A percentile compares a stretch with the other conserved stretches of the same genome.
phyloP scores from a whole-genome alignment of 2,888 invertebrate species.

The Xanthorhoe designata region DNA sequence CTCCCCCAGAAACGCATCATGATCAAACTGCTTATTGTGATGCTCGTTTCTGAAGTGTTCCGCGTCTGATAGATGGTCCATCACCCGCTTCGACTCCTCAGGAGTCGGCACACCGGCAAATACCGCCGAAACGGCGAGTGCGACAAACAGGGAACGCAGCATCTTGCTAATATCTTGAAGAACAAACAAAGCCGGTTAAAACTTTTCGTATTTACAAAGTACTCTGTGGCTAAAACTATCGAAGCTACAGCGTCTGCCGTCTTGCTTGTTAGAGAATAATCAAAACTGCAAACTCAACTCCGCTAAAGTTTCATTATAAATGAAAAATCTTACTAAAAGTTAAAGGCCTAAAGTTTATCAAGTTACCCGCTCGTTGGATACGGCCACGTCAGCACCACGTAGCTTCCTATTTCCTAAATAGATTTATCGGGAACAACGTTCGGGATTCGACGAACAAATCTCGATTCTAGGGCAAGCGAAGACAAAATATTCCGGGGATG shows the following conservation, averaged over 20 bases:
- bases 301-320: no score
- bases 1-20: conserved; percentile 98
- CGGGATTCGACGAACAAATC: background rate
- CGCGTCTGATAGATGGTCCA: conserved; percentile 90
- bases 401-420: conserved; percentile 61
- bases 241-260: no score
- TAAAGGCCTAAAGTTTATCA: conserved; percentile 24
- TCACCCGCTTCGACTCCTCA: conserved; percentile 88
- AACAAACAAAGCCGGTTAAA: conserved; percentile 39
- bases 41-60: conserved; percentile 93
- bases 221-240: no score
- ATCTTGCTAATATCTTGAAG: conserved; percentile 52
- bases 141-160: conserved; percentile 70
- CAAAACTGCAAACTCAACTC: background rate
- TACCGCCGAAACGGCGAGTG: conserved; percentile 70
- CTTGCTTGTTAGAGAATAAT: no score
- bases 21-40: conserved; percentile 97
- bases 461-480: background rate
- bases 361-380: conserved; percentile 49
- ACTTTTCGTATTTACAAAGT: no score
- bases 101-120: conserved; percentile 89
- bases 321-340: no score
- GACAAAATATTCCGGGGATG: background rate
- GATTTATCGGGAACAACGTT: conserved; percentile 36
- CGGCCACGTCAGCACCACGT: conserved; percentile 78